These are phyloP conservation scores for Notodromas monacha DNA, from an alignment of 2,888 invertebrate species.

Conservation along the genomic window DNA sequence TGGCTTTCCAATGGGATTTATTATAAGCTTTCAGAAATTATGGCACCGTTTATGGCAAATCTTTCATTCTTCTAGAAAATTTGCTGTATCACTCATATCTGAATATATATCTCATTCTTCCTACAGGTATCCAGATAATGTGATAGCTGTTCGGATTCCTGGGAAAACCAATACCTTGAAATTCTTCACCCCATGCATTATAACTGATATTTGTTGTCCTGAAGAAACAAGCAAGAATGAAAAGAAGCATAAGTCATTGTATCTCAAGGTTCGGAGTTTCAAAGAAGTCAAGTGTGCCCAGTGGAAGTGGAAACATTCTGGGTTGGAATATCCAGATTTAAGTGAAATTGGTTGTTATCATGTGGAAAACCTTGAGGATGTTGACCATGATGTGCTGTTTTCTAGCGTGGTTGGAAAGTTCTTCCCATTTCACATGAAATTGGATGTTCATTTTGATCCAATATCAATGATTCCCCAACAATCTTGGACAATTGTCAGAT, in stretches of 20 bases:
- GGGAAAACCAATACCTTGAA: background rate
- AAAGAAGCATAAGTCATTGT: too few species aligned
- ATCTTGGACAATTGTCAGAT: slow-evolving; percentile 4
- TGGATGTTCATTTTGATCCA: background rate
- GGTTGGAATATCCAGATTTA: background rate
- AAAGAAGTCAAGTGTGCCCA: background rate
- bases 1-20: too few species aligned
- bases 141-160: background rate
- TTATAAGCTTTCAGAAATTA: too few species aligned
- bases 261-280: background rate
- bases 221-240: background rate
- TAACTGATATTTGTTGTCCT: background rate
- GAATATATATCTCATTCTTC: background rate
- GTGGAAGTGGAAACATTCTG: background rate
- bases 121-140: slow-evolving; percentile 1
- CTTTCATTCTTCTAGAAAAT: too few species aligned
- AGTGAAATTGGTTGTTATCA: background rate
- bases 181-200: background rate
- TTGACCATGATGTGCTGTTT: background rate
- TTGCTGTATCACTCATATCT: too few species aligned
- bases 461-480: background rate
- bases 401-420: background rate
- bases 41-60: background rate
- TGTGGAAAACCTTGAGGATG: background rate
- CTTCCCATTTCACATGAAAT: slow-evolving; percentile 1